phyloP scores from a whole-genome alignment of 2,888 invertebrate genomes.

The Phaedon cochleariae region DNA sequence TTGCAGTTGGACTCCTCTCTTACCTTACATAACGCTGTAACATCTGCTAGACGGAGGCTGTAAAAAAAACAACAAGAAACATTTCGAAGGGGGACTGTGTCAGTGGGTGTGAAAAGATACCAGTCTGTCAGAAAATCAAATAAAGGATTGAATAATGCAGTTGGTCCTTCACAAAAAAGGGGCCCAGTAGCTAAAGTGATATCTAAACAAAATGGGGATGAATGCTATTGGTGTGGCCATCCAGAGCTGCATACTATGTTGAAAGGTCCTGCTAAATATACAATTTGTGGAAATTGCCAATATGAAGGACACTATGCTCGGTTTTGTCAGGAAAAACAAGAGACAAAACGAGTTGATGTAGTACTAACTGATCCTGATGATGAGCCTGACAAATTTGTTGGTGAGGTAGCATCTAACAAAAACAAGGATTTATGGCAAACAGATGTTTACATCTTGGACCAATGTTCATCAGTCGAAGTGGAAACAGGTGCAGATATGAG shows the following conservation, averaged over 20 bases:
- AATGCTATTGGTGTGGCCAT: no score
- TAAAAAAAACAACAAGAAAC: conserved; percentile 27
- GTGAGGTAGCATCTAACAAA: background rate
- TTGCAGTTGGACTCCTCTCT: conserved; percentile 24
- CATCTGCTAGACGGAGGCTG: conserved; percentile 18
- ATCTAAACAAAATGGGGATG: no score
- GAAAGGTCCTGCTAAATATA: conserved; percentile 22
- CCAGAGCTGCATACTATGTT: background rate
- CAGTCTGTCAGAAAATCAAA: background rate
- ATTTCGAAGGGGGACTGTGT: background rate
- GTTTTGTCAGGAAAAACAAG: background rate
- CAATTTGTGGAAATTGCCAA: conserved; percentile 19
- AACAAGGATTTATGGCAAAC: background rate
- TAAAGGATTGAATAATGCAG: no score
- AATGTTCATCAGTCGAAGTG: conserved; percentile 6
- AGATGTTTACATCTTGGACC: background rate
- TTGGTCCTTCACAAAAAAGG: no score
- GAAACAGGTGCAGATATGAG: conserved; percentile 22
- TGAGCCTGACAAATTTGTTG: conserved; percentile 8
- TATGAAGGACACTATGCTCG: conserved; percentile 16
- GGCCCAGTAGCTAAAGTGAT: no score
- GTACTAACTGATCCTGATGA: background rate
- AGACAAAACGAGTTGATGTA: background rate
- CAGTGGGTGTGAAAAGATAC: background rate
- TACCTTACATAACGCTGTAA: conserved; percentile 25